These are phyloP conservation scores for Illadopsis cleaveri DNA, from an alignment of 2,113 vertebrate genomes.

Conservation along the genomic window DNA sequence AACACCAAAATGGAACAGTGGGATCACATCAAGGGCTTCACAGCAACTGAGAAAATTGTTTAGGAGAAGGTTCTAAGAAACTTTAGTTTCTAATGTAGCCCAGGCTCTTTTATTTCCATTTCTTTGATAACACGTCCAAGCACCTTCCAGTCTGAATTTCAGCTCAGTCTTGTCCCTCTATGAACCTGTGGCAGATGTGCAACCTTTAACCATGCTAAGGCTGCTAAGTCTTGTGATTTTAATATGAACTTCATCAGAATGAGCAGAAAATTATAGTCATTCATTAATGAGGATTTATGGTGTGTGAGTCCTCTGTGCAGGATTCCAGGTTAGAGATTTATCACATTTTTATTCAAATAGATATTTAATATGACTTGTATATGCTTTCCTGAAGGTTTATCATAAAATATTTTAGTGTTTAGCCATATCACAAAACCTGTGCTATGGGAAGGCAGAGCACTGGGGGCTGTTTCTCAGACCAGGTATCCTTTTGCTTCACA, in stretches of 20 bases:
- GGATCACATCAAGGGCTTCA: background rate
- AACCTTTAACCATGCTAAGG: background rate
- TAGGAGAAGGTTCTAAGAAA: background rate
- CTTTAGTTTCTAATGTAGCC: background rate
- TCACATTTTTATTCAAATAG: background rate
- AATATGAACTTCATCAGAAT: background rate
- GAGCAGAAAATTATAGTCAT: background rate
- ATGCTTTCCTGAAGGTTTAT: background rate
- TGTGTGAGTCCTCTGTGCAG: background rate
- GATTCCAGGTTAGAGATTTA: background rate
- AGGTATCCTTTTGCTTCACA: background rate
- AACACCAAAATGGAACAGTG: background rate
- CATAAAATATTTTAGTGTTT: background rate
- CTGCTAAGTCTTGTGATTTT: background rate
- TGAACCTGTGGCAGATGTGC: background rate
- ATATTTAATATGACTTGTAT: background rate
- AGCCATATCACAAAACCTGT: background rate
- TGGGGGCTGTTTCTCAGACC: background rate
- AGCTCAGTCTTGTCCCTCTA: background rate
- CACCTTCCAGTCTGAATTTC: background rate
- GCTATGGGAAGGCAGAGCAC: background rate
- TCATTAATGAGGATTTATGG: background rate
- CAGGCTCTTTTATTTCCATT: background rate
- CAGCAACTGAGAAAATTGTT: background rate
- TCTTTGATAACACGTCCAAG: background rate